These are phyloP conservation scores for Parnassius smintheus DNA, from an alignment of 2,888 invertebrate genomes.

Conservation along the genomic window DNA sequence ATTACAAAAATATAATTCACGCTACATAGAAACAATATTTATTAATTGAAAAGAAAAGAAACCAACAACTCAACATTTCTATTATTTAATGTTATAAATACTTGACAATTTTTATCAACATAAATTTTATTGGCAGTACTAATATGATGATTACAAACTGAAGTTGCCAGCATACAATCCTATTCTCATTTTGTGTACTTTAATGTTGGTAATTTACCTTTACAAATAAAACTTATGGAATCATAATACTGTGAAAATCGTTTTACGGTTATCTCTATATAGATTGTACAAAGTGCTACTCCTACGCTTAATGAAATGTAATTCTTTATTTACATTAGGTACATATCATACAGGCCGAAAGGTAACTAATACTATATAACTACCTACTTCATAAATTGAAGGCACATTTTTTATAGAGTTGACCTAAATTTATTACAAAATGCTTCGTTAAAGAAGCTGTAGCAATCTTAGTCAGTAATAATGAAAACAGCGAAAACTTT, in stretches of 20 bases:
- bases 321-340: conserved; percentile 45
- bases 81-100: too few species aligned
- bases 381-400: conserved; percentile 71
- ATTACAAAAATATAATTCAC: too few species aligned
- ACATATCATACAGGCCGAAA: conserved; percentile 54
- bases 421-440: conserved; percentile 50
- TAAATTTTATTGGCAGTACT: too few species aligned
- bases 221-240: conserved; percentile 16
- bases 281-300: conserved; percentile 25
- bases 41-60: too few species aligned
- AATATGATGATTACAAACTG: too few species aligned
- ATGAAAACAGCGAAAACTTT: conserved; percentile 4
- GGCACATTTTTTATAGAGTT: conserved; percentile 74
- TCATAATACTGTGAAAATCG: conserved; percentile 22
- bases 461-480: conserved; percentile 24
- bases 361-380: conserved; percentile 55
- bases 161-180: too few species aligned
- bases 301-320: conserved; percentile 40
- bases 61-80: too few species aligned
- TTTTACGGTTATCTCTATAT: conserved; percentile 9
- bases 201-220: conserved; percentile 5
- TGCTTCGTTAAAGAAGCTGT: conserved; percentile 31
- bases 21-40: too few species aligned
- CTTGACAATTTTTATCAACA: too few species aligned
- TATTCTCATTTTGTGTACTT: background rate